Evolutionary conservation across 2,888 invertebrate species (phyloP), one percentile per base, ranked within the genome.

Genomic region (Therioaphis trifolii): DNA sequence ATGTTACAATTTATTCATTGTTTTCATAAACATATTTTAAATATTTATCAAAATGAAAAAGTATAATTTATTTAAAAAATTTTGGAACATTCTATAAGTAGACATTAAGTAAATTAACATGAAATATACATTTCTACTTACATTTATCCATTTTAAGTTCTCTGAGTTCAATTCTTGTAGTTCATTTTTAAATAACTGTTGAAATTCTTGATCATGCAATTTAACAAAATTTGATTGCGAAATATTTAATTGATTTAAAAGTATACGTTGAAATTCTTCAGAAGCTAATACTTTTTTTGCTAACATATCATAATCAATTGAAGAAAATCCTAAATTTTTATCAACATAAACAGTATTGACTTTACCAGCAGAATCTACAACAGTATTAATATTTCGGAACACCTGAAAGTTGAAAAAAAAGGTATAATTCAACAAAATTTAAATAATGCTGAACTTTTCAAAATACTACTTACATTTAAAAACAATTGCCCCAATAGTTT

Each of bases 91-190:
- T n/a, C n/a, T n/a, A n/a, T n/a, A n/a, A n/a, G n/a, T n/a, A n/a
- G n/a, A n/a, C n/a, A n/a, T n/a, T n/a, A n/a, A n/a, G n/a, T n/a
- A n/a, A n/a, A n/a, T n/a, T n/a, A n/a, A n/a, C n/a, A n/a, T n/a
- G n/a, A n/a, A n/a, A n/a, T n/a, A n/a, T n/a, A n/a, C n/a, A n/a
- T n/a, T n/a, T n/a, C n/a, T n/a, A n/a, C 27, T 72, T 74, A 82
- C 82, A 82, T 82, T 74, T n/a, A 82, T 72, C 82, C 63, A 82
- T 61, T 72, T 82, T 52, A 82, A 82, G 49, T 74, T 82, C 5
- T 82, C 63, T 5, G 74, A 49, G 15, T 82, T 82, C 40, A 82
- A 52, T 21, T 82, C 52, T 72, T 82, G n/a, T 40, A 82, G 35
- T 49, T 82, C 63, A 7, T n/a, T 63, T 74, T 63, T 74, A n/a